Evolutionary conservation across 2,797 vertebrate species (phyloP), one percentile per base, ranked within the genome.

Genomic region (Siniperca obscura): DNA sequence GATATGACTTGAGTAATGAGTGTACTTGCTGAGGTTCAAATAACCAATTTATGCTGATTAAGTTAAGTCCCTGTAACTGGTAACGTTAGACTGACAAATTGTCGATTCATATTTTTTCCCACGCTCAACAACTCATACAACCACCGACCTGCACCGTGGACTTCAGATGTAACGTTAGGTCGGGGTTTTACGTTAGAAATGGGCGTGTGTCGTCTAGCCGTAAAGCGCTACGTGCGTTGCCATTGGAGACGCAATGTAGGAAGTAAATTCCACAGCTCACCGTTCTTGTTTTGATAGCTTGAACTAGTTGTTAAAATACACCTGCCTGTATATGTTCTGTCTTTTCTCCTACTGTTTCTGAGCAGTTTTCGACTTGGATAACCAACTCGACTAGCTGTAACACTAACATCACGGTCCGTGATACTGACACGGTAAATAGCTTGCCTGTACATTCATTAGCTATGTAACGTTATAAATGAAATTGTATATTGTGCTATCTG

Each of bases 211-310:
- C 73, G 68, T 74, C 64, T 10, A 42, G 94, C 91, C 95, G 95
- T 95, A 96, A 96, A 96, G 93, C 81, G 60, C 7, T 5, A 52
- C 13, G 81, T 34, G 8, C 27, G 95, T 95, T 96, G 93, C 94
- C 83, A 92, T 30, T 48, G 91, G 94, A 88, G 75, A 95, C 90
- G 48, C 53, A 65, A 91, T 90, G 78, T 84, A 93, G 96, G 95
- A 96, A 96, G 95, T 96, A 62, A 74, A 89, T 91, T 90, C 67
- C 77, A 62, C 71, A 62, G 87, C 48, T 44, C 19, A 66, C 19
- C 50, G 68, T 59, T 85, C 38, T 85, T 89, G 89, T 90, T 92
- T 86, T 91, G 87, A 84, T 79, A 82, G 75, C 62, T 81, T 50
- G 42, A 48, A 40, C 19, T 60, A 4, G 11, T 42, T 42, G 40